Conservation (phyloP, 2,113 vertebrate genomes). For the Danionella cerebrum region DNA sequence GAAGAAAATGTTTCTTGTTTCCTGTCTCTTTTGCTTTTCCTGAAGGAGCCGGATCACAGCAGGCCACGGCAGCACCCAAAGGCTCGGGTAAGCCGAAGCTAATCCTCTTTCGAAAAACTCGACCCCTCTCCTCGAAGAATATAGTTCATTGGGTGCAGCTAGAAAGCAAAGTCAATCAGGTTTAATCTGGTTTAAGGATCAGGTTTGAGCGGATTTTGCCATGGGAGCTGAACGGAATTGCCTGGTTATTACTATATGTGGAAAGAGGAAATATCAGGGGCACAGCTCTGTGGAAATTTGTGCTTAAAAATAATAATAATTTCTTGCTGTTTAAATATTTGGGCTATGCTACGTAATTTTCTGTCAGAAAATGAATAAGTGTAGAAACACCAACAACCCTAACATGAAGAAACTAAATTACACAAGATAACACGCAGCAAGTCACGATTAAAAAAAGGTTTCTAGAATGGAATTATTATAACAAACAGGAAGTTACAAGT, state of each 20-base stretch:
- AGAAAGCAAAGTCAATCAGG: constrained; percentile 22
- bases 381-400: no score
- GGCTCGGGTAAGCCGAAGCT: constrained; percentile 53
- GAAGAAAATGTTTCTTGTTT: constrained; percentile 34
- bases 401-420: no score
- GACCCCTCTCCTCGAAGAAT: constrained; percentile 26
- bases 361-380: no score
- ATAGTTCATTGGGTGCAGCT: constrained; percentile 19
- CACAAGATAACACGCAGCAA: no score
- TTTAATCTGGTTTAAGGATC: constrained; percentile 33
- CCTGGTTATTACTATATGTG: constrained; percentile 5
- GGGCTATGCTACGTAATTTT: no score
- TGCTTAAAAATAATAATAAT: no score
- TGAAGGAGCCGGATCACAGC: constrained; percentile 49
- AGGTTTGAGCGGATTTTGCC: constrained; percentile 13
- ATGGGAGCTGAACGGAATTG: background rate
- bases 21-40: constrained; percentile 8
- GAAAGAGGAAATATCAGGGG: constrained; percentile 9
- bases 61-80: constrained; percentile 45
- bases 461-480: no score
- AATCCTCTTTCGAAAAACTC: constrained; percentile 39
- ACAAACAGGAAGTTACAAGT: no score
- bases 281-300: no score
- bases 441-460: no score
- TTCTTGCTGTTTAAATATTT: no score